Base-by-base conservation (phyloP, 2,113 vertebrate species). In the Xyliphius kryptos region DNA sequence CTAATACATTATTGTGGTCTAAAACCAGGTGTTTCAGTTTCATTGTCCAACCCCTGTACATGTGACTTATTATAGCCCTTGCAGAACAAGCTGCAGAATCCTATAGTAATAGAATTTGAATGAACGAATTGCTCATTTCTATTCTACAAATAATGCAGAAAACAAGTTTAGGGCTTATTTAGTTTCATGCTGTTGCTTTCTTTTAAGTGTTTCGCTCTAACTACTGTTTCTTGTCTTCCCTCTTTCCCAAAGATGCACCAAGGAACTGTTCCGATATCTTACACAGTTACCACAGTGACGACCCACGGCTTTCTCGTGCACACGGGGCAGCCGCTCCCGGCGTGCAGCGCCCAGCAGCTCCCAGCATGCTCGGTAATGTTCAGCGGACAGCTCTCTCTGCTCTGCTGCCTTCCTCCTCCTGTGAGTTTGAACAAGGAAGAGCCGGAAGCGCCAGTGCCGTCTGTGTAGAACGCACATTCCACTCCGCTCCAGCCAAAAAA, bases 331-430 rank as follows among this genome's bases (percentile, higher is more conserved):
- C 96, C 93, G 81, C 92, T 98, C 82, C 92, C 96, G 80, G 95
- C 93, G 86, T 97, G 96, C 91, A 92, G 89, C 80, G 80, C 94
- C 75, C 94, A 95, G 91, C 96, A 98, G 90, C 92, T 97, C 91
- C 96, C 96, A 92, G 94, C 95, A 97, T 98, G 96, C 91, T 98
- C 96, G 88, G 93, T 98, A 93, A 98, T 97, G 93, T 97, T 97
- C 93, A 97, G 96, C 61, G 95, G 95, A 90, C 96, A 98, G 91
- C 96, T 95, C 86, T 95, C 96, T 88, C 95, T 96, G 63, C 92
- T 98, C 85, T 97, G 96, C 92, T 97, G 95, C 91, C 95, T 97
- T 86, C 92, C 94, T 88, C 88, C 88, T 89, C 96, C 94, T 82
- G 95, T 97, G 89, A 98, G 96, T 92, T 80, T 79, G 70, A 77